phyloP scores from a whole-genome alignment of 2,888 invertebrate genomes.

The Diarsia mendica region DNA sequence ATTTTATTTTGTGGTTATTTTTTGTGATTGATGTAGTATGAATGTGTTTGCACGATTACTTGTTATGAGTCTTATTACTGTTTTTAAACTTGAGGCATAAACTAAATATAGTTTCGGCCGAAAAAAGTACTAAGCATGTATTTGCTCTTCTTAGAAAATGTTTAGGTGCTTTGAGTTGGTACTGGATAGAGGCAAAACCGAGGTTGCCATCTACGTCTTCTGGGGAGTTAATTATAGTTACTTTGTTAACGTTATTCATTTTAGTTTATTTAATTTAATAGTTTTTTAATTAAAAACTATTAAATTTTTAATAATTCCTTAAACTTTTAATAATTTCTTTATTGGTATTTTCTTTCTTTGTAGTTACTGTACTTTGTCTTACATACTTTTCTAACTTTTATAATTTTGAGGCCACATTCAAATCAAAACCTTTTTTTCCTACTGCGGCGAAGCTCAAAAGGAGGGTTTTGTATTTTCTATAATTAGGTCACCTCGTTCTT shows the following conservation, averaged over 20 bases:
- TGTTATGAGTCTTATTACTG: background rate
- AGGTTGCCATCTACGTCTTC: background rate
- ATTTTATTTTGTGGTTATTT: slow-evolving; percentile 19
- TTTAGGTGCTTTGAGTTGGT: background rate
- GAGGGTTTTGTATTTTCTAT: no score
- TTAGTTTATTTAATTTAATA: no score
- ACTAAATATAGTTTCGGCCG: background rate
- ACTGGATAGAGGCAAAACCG: background rate
- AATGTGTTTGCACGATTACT: background rate
- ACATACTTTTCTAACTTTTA: no score
- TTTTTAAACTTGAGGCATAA: background rate
- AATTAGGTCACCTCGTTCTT: no score
- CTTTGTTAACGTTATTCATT: no score
- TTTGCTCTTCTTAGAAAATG: background rate
- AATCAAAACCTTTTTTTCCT: background rate
- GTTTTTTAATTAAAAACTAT: no score
- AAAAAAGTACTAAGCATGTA: background rate
- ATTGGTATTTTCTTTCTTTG: background rate
- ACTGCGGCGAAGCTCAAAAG: no score
- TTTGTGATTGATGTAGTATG: background rate
- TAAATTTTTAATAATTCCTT: no score
- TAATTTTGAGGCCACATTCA: background rate
- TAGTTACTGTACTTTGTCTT: no score
- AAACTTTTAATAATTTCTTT: no score
- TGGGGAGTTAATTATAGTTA: background rate